phyloP scores from a whole-genome alignment of 1,140 invertebrate genomes.

The Drosophila tristis region DNA sequence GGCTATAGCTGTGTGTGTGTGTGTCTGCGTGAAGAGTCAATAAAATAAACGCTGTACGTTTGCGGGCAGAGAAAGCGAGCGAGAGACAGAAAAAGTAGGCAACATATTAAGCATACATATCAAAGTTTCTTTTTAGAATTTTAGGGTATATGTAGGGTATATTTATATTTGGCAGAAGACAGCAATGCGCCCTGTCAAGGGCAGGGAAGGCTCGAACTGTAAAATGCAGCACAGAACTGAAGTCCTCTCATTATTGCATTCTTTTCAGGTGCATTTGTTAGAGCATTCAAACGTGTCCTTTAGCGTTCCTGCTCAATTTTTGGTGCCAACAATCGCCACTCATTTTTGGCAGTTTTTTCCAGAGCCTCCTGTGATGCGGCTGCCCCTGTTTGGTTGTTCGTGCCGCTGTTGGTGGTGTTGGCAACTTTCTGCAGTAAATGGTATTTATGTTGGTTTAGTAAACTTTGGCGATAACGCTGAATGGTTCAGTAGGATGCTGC shows the following conservation, averaged over 20 bases:
- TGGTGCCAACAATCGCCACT: conserved; percentile 47
- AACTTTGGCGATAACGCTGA: conserved; percentile 76
- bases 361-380: conserved; percentile 38
- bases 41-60: conserved; percentile 79
- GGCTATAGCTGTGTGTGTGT: conserved; percentile 21
- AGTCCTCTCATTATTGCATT: neutral
- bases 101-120: conserved; percentile 71
- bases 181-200: too few species aligned
- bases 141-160: too few species aligned
- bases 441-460: conserved; percentile 82
- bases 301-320: neutral
- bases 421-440: conserved; percentile 79
- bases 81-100: conserved; percentile 54
- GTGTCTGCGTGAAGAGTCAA: conserved; percentile 67
- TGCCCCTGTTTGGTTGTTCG: conserved; percentile 1
- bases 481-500: conserved; percentile 37
- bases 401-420: conserved; percentile 39
- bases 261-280: neutral
- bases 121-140: conserved; percentile 30
- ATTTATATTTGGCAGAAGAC: too few species aligned
- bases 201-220: too few species aligned
- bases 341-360: conserved; percentile 66
- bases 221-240: too few species aligned
- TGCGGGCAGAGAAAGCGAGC: conserved; percentile 42
- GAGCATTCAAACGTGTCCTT: conserved; percentile 41